Base-by-base conservation (phyloP, 2,113 vertebrate genomes). In the Protobothrops flavoviridis region DNA sequence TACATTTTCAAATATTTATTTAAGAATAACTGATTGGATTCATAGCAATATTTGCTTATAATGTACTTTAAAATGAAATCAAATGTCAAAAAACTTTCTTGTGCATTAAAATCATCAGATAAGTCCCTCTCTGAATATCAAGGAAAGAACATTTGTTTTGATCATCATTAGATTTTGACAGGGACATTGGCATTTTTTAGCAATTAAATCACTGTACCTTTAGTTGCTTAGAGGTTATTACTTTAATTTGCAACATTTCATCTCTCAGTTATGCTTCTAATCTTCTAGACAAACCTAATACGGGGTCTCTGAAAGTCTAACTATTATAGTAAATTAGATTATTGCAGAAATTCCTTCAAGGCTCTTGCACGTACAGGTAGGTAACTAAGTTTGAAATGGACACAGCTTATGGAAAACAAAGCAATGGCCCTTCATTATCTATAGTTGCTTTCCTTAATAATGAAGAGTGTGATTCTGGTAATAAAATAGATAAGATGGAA, bases 231-330 rank as follows among this genome's bases (percentile, higher is more conserved):
- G 10, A 53, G 1, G 52, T 64, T 74, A 33, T 9, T 39, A 3
- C 11, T 61, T 61, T 39, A 26, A 57, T 43, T 53, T 69, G 23
- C 69, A 53, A 92, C 95, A 95, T 95, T 87, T 95, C 57, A 92
- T 94, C n/a, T 96, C 95, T 90, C 91, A 95, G 91, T 11, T 94
- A 85, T 94, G 93, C 89, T 91, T 94, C 95, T 97, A 95, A 95
- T 95, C 94, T 95, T 96, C 95, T 95, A 94, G 94, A 88, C 43
- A 89, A 94, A 93, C 90, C 93, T 95, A 95, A 50, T 69, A 93
- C 93, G 94, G 94, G 95, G 89, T 96, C 93, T 96, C 96, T 97
- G 96, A 87, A 96, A 95, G 96, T 20, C 64, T 7, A 74, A n/a
- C 15, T 74, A 17, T 74, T 74, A 74, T 74, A 33, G 64, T 74